A percentile compares a stretch with the other conserved stretches of the same genome.
Conservation (phyloP, 1,140 invertebrate genomes). For the Uloborus diversus region DNA sequence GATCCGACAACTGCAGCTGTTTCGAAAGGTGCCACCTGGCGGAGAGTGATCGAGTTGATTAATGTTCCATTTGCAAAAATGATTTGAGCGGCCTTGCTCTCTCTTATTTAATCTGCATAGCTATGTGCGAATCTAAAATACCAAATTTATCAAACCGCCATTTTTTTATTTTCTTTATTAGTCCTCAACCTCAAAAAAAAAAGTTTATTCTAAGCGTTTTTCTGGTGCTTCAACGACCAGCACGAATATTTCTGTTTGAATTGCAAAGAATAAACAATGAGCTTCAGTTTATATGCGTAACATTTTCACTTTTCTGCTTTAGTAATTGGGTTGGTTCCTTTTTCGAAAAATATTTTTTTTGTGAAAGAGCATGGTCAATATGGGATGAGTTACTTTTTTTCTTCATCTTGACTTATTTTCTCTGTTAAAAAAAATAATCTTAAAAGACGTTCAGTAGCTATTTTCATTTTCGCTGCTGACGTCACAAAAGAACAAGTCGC, state of each 20-base stretch:
- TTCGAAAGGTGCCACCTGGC: conserved; percentile 44
- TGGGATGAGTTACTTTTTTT: too few relatives aligned
- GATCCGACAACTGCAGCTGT: conserved; percentile 27
- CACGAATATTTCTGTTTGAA: neutral
- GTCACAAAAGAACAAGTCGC: too few relatives aligned
- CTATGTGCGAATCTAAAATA: neutral
- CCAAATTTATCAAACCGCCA: neutral
- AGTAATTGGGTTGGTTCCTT: too few relatives aligned
- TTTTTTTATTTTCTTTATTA: neutral
- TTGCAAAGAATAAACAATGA: neutral
- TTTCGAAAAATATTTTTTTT: too few relatives aligned
- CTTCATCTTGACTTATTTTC: too few relatives aligned
- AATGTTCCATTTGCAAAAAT: conserved; percentile 24
- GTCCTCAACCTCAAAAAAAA: neutral
- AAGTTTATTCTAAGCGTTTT: neutral
- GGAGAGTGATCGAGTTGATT: conserved; percentile 47
- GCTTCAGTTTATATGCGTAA: neutral
- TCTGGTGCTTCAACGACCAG: too few relatives aligned
- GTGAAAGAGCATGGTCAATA: too few relatives aligned
- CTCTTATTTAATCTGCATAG: conserved; percentile 23
- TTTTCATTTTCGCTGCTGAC: too few relatives aligned
- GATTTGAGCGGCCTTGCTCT: conserved; percentile 36
- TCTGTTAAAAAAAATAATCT: too few relatives aligned
- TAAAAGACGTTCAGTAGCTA: too few relatives aligned
- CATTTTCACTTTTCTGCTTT: neutral